Evolutionary conservation across 92 coral and sea anemone species (phyloP), one percentile per base, ranked within the genome.

Genomic region (Zoanthus solanderi): DNA sequence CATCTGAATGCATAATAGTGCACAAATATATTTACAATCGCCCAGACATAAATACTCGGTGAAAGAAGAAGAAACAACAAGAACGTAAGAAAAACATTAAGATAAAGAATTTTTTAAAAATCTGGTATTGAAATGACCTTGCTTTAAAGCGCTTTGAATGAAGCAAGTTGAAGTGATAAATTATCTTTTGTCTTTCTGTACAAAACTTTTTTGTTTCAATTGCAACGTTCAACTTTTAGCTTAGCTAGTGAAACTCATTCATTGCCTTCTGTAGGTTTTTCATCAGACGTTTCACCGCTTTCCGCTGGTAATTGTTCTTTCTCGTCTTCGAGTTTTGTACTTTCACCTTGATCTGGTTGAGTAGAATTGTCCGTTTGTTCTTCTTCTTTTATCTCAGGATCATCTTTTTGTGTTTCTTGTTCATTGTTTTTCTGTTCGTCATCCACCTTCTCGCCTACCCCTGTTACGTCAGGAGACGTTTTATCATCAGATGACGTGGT

Each of bases 181-280:
- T 50, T 50, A 50, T 50, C 56, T 50, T 50, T n/a, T 63, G 7
- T n/a, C 29, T 63, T 63, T 63, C n/a, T 63, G 69, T 63, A 63
- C 29, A 17, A 63, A 63, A 14, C 67, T 60, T 7, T 63, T 63
- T 63, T 9, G 17, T 5, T 4, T 63, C 69, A 63, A n/a, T 0
- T 7, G 29, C 9, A n/a, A 63, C 7, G 23, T 58, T 18, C 66
- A 15, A 16, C 14, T 15, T 58, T 61, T 12, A 60, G 57, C 28
- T 9, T 37, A 29, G 46, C 85, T n/a, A 42, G 84, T 34, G 87
- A 79, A 28, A 71, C 73, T 53, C 2, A 63, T 4, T 86, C 84
- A 68, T 77, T 79, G 18, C 30, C 48, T 47, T 90, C 90, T 32
- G 85, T 46, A 0, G 94, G 90, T 15, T 85, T 89, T 18, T 65